A percentile compares a stretch with the other conserved stretches of the same genome.
phyloP scores from a whole-genome alignment of 2,888 invertebrate genomes.

The Chloroclysta siterata region DNA sequence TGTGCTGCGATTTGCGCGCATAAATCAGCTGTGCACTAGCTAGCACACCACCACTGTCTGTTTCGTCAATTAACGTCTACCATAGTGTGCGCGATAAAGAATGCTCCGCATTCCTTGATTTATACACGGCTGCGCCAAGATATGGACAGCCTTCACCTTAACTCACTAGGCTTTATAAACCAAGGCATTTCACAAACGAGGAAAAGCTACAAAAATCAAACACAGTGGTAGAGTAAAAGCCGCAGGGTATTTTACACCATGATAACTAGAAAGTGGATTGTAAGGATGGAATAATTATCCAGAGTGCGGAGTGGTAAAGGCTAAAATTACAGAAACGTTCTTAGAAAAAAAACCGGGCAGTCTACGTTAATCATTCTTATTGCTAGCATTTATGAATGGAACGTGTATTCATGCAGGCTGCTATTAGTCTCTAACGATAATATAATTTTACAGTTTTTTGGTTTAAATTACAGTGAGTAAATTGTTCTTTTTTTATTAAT shows the following conservation, averaged over 20 bases:
- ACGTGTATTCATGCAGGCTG: conserved; percentile 44
- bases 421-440: conserved; percentile 16
- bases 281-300: conserved; percentile 62
- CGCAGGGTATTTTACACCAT: conserved; percentile 38
- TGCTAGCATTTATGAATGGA: conserved; percentile 52
- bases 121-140: conserved; percentile 44
- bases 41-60: conserved; percentile 56
- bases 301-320: conserved; percentile 50
- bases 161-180: conserved; percentile 6
- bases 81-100: conserved; percentile 61
- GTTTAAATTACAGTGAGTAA: not conserved
- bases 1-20: conserved; percentile 69
- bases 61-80: conserved; percentile 74
- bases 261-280: conserved; percentile 70
- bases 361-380: conserved; percentile 52
- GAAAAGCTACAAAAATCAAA: conserved; percentile 24
- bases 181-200: conserved; percentile 26
- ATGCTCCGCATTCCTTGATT: conserved; percentile 51
- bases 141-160: conserved; percentile 5
- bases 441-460: not conserved
- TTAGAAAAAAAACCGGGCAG: conserved; percentile 53
- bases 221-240: conserved; percentile 21
- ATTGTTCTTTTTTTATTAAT: conserved; percentile 2
- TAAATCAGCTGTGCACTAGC: conserved; percentile 59
- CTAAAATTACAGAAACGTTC: conserved; percentile 63